phyloP scores from a whole-genome alignment of 2,888 invertebrate genomes.

The Rhagophthalmus giganteus region DNA sequence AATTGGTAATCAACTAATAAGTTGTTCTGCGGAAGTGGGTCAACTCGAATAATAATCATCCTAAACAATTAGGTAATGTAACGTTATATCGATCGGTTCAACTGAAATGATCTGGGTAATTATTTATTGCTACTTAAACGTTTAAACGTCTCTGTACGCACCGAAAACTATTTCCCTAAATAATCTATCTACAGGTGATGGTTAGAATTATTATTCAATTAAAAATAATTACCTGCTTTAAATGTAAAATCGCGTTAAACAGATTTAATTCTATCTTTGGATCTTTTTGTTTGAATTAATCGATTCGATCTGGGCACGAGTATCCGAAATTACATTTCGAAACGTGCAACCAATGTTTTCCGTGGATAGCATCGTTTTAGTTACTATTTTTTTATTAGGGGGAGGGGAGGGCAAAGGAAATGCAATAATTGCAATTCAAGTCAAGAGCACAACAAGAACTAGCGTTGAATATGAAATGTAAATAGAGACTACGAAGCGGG shows the following conservation, averaged over 20 bases:
- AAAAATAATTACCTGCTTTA: slow-evolving; percentile 3
- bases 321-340: slow-evolving; percentile 1
- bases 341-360: slow-evolving; percentile 9
- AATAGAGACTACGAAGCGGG: slow-evolving; percentile 22
- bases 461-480: slow-evolving; percentile 23
- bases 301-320: slow-evolving; percentile 1
- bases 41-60: background rate
- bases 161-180: too few species aligned
- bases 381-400: slow-evolving; percentile 1
- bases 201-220: background rate
- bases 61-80: too few species aligned
- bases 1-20: too few species aligned
- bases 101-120: too few species aligned
- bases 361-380: slow-evolving; percentile 10
- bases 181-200: too few species aligned
- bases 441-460: slow-evolving; percentile 23
- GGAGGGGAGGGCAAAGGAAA: background rate
- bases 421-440: slow-evolving; percentile 27
- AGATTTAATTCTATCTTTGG: slow-evolving; percentile 6
- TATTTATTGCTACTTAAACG: too few species aligned
- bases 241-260: slow-evolving; percentile 4
- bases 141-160: too few species aligned
- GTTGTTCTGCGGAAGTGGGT: background rate
- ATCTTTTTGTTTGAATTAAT: slow-evolving; percentile 2
- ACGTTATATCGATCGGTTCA: too few species aligned